Percentiles rank a stretch among this genome's conserved stretches.
Evolutionary conservation across 2,888 invertebrate species (phyloP).

Genomic region (Microplitis manilae): DNA sequence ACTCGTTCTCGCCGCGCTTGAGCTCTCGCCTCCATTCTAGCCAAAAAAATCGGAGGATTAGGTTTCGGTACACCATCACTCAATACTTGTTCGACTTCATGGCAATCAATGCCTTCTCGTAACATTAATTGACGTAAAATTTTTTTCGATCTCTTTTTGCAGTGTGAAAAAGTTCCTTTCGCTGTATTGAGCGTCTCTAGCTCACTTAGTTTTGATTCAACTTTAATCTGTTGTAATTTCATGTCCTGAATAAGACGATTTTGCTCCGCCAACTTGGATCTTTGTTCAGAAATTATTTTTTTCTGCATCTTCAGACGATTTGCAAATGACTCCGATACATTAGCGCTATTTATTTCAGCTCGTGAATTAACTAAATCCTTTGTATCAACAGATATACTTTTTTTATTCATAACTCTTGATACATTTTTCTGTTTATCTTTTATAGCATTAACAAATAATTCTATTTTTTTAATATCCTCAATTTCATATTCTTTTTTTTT

Average conservation of each 20-base stretch:
- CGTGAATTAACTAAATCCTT: constrained; percentile 35
- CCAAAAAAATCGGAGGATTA: constrained; percentile 77
- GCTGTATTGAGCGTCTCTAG: constrained; percentile 75
- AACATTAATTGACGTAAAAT: constrained; percentile 62
- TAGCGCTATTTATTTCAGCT: constrained; percentile 10
- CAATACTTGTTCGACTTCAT: constrained; percentile 36
- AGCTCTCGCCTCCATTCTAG: constrained; percentile 83
- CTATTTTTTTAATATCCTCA: constrained; percentile 62
- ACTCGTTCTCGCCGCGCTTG: constrained; percentile 75
- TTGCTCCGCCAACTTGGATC: constrained; percentile 80
- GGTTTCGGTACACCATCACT: neutral
- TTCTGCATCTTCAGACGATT: constrained; percentile 76
- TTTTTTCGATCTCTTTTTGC: constrained; percentile 59
- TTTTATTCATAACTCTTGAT: constrained; percentile 33
- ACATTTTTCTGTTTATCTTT: constrained; percentile 60
- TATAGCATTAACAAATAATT: constrained; percentile 62
- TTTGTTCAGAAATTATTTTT: constrained; percentile 82
- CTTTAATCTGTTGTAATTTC: constrained; percentile 79
- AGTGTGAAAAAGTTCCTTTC: constrained; percentile 75
- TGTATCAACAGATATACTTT: constrained; percentile 4
- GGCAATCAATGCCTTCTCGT: constrained; percentile 51
- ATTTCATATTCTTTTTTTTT: constrained; percentile 49
- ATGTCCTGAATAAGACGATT: constrained; percentile 82
- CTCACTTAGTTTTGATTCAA: constrained; percentile 72
- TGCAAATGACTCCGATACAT: constrained; percentile 55